A percentile compares a stretch with the other conserved stretches of the same genome.
Conservation (phyloP, 1,140 invertebrate genomes). For the Lamellibrachia luymesi region DNA sequence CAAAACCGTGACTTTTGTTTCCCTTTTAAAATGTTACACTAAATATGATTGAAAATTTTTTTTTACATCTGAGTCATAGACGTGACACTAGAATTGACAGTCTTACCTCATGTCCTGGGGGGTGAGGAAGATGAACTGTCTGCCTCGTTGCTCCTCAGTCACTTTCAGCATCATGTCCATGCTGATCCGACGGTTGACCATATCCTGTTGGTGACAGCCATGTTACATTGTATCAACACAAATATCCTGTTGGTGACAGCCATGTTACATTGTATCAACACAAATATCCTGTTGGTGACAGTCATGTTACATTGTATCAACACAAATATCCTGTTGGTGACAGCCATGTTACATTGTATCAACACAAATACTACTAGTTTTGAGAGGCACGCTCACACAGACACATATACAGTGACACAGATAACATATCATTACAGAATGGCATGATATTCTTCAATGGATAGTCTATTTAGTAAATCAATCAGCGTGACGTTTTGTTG, state of each 20-base stretch:
- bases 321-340: neutral
- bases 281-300: neutral
- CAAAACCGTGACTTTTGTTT: no score
- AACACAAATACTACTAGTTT: neutral
- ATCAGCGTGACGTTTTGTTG: neutral
- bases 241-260: neutral
- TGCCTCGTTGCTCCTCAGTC: constrained; percentile 43
- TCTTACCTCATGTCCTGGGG: constrained; percentile 53
- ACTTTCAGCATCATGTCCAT: constrained; percentile 56
- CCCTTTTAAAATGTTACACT: neutral
- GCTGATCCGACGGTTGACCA: constrained; percentile 55
- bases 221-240: neutral
- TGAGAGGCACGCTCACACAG: neutral
- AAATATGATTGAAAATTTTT: neutral
- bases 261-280: neutral
- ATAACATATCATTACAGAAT: neutral
- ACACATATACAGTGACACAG: neutral
- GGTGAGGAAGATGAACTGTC: constrained; percentile 59
- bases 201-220: constrained; percentile 44
- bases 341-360: neutral
- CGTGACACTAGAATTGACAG: neutral
- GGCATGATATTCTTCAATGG: no score
- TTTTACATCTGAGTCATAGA: constrained; percentile 8
- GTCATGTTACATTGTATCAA: neutral
- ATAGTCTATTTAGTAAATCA: no score